Conservation (phyloP, 2,888 invertebrate species). For the Empis stercorea region DNA sequence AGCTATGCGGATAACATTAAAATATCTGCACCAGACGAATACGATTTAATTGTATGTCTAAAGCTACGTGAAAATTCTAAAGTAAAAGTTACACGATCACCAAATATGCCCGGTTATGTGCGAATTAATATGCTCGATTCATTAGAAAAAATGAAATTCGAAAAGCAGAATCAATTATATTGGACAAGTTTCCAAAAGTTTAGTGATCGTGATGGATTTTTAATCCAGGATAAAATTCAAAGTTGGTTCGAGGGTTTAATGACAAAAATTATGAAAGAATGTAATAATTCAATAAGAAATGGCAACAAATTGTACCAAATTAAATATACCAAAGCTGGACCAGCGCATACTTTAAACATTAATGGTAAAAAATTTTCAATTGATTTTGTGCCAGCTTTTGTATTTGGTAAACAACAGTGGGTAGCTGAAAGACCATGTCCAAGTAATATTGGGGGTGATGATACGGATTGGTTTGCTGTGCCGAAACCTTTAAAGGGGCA, state of each 20-base stretch:
- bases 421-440: slow-evolving; percentile 7
- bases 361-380: slow-evolving; percentile 13
- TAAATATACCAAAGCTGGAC: slow-evolving; percentile 11
- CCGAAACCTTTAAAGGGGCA: slow-evolving; percentile 14
- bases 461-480: slow-evolving; percentile 15
- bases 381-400: slow-evolving; percentile 19
- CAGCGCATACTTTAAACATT: slow-evolving; percentile 17
- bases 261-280: slow-evolving; percentile 2
- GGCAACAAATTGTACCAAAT: slow-evolving; percentile 9
- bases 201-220: slow-evolving; percentile 10
- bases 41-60: too few species aligned
- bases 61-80: too few species aligned
- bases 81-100: too few species aligned
- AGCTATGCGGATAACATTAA: too few species aligned
- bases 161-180: slow-evolving; percentile 5
- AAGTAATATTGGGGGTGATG: neutral
- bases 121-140: slow-evolving; percentile 14
- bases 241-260: slow-evolving; percentile 18
- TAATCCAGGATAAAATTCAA: slow-evolving; percentile 14
- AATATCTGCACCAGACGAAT: too few species aligned
- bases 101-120: slow-evolving; percentile 6
- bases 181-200: slow-evolving; percentile 11
- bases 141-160: neutral
- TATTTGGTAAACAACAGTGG: slow-evolving; percentile 14
- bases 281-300: neutral